Base-by-base conservation (phyloP, 1,140 invertebrate genomes). In the Globodera rostochiensis region DNA sequence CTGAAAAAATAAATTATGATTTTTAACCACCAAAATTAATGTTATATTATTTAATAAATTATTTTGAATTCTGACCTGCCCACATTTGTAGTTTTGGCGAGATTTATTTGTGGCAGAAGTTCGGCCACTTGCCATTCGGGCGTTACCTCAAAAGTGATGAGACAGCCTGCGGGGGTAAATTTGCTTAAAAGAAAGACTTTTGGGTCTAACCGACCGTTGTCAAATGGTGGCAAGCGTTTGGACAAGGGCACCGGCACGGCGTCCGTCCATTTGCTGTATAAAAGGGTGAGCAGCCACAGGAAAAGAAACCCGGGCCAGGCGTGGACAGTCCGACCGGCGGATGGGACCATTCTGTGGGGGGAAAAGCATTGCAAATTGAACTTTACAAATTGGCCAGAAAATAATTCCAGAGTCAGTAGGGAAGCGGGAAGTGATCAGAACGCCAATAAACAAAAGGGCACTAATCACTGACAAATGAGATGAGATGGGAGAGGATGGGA, bases 61-160 rank as follows among this genome's bases (percentile, higher is more conserved):
- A 5, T n/a, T 11, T 0, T 7, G 19, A 25, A n/a, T 19, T 21
- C 53, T 70, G 25, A 78, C 76, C 76, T 78, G 64, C 45, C 15
- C 13, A 78, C 76, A 46, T 50, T 50, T 15, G 76, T 67, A 4
- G 76, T 78, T 47, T 78, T 78, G 11, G 76, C 70, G 11, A 78
- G 25, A 19, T 78, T 78, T 45, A 78, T 50, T 36, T 69, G 66
- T 7, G 76, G 76, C 57, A 78, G 9, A 21, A 70, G 36, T 64
- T 49, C 50, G 70, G 60, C 46, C 57, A 78, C 9, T 64, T 69
- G 66, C 46, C 66, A 49, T 47, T 78, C 76, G 50, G 76, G 76
- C 11, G 66, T 50, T 13, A 78, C 49, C 70, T 78, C 76, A 46
- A 78, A 78, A 15, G 76, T 78, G 25, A 78, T 46, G 6, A 78